Conservation (phyloP, 2,888 invertebrate genomes). For the Ornithoptera alexandrae region DNA sequence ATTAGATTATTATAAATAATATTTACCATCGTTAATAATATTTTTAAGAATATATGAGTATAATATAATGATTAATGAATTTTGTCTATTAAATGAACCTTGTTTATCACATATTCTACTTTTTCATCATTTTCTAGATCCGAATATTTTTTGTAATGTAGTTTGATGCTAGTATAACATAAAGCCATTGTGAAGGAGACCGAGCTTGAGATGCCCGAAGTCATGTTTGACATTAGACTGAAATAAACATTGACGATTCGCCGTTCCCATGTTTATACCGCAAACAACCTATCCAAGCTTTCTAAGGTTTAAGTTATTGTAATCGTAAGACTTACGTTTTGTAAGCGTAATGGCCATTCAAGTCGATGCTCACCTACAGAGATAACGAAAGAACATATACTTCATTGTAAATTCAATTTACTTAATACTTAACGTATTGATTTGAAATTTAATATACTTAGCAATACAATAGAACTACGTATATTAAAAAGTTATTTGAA, state of each 20-base stretch:
- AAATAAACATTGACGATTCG: constrained; percentile 71
- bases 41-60: too few species aligned
- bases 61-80: too few species aligned
- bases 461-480: too few species aligned
- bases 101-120: too few species aligned
- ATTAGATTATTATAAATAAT: too few species aligned
- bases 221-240: constrained; percentile 66
- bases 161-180: neutral
- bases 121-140: too few species aligned
- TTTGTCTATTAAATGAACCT: too few species aligned
- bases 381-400: constrained; percentile 8
- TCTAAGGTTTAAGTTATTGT: constrained; percentile 47
- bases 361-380: constrained; percentile 34
- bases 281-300: constrained; percentile 47
- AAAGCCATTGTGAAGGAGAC: constrained; percentile 46
- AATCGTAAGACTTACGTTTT: constrained; percentile 41
- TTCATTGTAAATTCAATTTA: neutral
- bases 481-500: too few species aligned
- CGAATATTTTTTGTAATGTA: neutral
- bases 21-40: too few species aligned
- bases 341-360: constrained; percentile 36
- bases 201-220: constrained; percentile 54
- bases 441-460: too few species aligned
- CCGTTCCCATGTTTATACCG: constrained; percentile 52
- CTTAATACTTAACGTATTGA: neutral